phyloP scores from a whole-genome alignment of 2,888 invertebrate genomes.

The Apamea epomidion region DNA sequence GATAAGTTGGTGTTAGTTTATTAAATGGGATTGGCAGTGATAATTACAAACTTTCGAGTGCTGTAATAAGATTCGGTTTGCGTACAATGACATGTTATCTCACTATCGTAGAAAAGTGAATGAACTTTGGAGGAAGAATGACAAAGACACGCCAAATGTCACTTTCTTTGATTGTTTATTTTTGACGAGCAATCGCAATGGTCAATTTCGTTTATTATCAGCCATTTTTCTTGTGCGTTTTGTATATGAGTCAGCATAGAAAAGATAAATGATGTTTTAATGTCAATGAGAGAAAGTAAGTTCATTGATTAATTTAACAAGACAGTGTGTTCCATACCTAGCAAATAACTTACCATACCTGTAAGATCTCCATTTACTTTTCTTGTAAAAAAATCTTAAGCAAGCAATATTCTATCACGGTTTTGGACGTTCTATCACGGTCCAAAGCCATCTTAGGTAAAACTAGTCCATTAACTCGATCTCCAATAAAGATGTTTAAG shows the following conservation, averaged over 20 bases:
- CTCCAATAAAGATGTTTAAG: slow-evolving; percentile 34
- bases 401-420: neutral
- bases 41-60: slow-evolving; percentile 86
- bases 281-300: slow-evolving; percentile 31
- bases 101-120: slow-evolving; percentile 58
- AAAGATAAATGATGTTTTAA: slow-evolving; percentile 9
- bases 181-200: slow-evolving; percentile 37
- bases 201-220: slow-evolving; percentile 40
- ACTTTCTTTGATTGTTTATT: slow-evolving; percentile 60
- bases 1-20: slow-evolving; percentile 39
- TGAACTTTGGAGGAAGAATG: slow-evolving; percentile 61
- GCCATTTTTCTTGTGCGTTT: slow-evolving; percentile 29
- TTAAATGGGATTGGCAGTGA: slow-evolving; percentile 72
- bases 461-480: slow-evolving; percentile 13
- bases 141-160: slow-evolving; percentile 55
- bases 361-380: neutral
- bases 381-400: neutral
- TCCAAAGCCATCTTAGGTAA: neutral
- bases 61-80: slow-evolving; percentile 74
- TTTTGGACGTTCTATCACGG: too few species aligned
- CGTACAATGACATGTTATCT: slow-evolving; percentile 68
- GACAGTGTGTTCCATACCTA: neutral
- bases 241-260: neutral
- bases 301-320: neutral
- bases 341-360: neutral